Conservation (phyloP, 2,888 invertebrate genomes). For the Aromia moschata region DNA sequence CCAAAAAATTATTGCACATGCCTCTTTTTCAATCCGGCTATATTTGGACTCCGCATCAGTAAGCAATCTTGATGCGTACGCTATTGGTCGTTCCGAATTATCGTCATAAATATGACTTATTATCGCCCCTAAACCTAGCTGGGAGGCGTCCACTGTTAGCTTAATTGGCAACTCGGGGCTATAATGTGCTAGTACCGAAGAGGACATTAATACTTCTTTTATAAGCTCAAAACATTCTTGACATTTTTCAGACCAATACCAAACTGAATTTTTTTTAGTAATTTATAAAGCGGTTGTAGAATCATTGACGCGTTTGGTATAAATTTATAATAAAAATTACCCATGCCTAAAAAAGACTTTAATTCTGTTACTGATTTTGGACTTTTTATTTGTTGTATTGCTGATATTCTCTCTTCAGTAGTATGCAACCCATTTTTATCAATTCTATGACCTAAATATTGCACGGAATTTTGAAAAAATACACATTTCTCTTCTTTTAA, state of each 20-base stretch:
- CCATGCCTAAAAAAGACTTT: constrained; percentile 16
- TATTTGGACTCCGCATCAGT: not conserved
- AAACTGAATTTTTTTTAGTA: not conserved
- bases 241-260: not conserved
- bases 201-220: not conserved
- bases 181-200: not conserved
- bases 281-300: not conserved
- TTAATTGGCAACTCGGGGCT: constrained; percentile 9
- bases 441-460: not conserved
- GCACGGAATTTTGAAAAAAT: not conserved
- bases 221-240: not conserved
- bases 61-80: not conserved
- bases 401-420: not conserved
- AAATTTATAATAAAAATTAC: constrained; percentile 26
- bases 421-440: not conserved
- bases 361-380: constrained; percentile 30
- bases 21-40: constrained; percentile 1
- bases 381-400: constrained; percentile 28
- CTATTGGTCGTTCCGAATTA: not conserved
- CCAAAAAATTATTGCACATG: not conserved
- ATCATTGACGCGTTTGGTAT: constrained; percentile 20
- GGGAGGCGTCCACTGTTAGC: not conserved
- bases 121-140: not conserved
- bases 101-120: not conserved
- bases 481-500: not conserved